Evolutionary conservation across 1,140 invertebrate species (phyloP).

Genomic region (Brachionus calyciflorus): DNA sequence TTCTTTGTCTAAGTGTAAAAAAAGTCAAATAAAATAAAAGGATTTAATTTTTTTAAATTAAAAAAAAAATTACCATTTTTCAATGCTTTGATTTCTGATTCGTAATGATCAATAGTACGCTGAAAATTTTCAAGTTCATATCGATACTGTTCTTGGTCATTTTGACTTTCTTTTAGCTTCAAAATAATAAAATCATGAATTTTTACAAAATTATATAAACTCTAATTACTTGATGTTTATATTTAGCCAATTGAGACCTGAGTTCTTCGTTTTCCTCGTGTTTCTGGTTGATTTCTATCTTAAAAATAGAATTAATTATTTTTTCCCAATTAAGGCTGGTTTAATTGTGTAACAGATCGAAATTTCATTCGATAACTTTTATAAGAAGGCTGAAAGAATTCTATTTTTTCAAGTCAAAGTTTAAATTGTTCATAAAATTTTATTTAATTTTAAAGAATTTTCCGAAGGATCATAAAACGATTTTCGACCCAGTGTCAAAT

Average conservation of each 20-base stretch:
- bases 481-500: too few species aligned
- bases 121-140: neutral
- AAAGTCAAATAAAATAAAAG: neutral
- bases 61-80: neutral
- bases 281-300: conserved; percentile 15
- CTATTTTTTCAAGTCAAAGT: too few species aligned
- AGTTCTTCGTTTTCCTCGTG: conserved; percentile 5
- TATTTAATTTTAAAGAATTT: too few species aligned
- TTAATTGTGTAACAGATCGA: too few species aligned
- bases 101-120: neutral
- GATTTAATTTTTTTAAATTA: neutral
- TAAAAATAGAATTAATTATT: neutral
- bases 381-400: too few species aligned
- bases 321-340: too few species aligned
- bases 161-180: neutral
- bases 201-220: neutral
- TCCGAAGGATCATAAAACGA: too few species aligned
- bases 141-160: neutral
- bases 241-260: neutral
- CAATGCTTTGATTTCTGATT: neutral
- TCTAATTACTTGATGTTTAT: neutral
- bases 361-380: too few species aligned
- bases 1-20: conserved; percentile 37
- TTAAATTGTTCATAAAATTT: too few species aligned
- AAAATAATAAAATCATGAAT: too few species aligned